phyloP scores from a whole-genome alignment of 2,113 vertebrate species.

The Silurus glanis region DNA sequence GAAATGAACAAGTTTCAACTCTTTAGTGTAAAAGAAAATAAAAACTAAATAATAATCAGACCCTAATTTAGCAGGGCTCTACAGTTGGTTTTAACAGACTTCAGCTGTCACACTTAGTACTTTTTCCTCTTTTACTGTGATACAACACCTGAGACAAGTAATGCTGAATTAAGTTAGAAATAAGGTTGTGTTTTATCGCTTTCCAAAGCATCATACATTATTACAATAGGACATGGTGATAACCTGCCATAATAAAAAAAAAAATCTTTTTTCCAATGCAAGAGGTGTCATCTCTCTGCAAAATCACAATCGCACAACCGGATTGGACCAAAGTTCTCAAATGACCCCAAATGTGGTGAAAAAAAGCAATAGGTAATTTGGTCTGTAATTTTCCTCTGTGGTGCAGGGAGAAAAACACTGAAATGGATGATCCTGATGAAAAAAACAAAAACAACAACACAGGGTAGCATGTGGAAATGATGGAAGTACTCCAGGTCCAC shows the following conservation, averaged over 20 bases:
- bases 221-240: background rate
- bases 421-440: background rate
- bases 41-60: too few species aligned
- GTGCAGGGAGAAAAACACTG: constrained; percentile 8
- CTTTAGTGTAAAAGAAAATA: too few species aligned
- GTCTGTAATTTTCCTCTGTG: background rate
- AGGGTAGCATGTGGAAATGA: constrained; percentile 5
- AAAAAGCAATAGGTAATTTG: background rate
- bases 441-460: background rate
- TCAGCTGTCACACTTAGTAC: background rate
- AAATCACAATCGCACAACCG: background rate
- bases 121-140: background rate
- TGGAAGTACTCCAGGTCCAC: background rate
- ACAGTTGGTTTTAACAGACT: background rate
- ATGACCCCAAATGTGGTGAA: background rate
- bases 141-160: background rate
- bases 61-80: too few species aligned
- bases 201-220: too few species aligned
- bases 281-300: background rate
- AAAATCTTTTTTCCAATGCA: background rate
- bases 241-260: background rate
- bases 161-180: too few species aligned
- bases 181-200: too few species aligned
- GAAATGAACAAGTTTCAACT: too few species aligned
- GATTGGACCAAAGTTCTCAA: background rate